Evolutionary conservation across 2,888 invertebrate genomes (phyloP).

Genomic region (Bugulina stolonifera): DNA sequence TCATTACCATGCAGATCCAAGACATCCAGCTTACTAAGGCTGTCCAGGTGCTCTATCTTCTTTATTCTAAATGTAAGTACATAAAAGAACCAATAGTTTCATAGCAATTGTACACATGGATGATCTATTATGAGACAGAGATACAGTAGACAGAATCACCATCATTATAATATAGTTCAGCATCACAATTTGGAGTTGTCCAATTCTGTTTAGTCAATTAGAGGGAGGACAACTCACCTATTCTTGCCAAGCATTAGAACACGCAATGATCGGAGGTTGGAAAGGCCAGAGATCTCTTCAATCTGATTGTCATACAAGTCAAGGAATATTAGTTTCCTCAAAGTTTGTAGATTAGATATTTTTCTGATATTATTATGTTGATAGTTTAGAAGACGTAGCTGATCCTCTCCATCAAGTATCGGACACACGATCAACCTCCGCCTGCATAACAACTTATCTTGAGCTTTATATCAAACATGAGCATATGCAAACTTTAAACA

Average conservation of each 20-base stretch:
- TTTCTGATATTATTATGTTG: slow-evolving; percentile 83
- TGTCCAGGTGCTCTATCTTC: slow-evolving; percentile 66
- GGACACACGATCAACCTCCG: slow-evolving; percentile 75
- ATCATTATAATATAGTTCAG: no score
- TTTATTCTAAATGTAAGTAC: slow-evolving; percentile 61
- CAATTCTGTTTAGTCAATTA: no score
- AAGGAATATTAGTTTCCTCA: slow-evolving; percentile 78
- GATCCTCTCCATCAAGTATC: slow-evolving; percentile 72
- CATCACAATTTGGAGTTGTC: no score
- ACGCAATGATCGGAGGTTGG: slow-evolving; percentile 70
- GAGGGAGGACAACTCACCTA: slow-evolving; percentile 64
- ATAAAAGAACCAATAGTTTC: no score
- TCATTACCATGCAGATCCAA: slow-evolving; percentile 84
- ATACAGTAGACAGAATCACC: no score
- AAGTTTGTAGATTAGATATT: slow-evolving; percentile 62
- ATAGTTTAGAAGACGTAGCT: slow-evolving; percentile 74
- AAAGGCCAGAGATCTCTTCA: slow-evolving; percentile 74
- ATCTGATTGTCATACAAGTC: slow-evolving; percentile 92
- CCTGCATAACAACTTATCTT: slow-evolving; percentile 33
- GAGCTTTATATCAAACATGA: no score
- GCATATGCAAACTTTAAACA: no score
- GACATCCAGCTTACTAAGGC: slow-evolving; percentile 73
- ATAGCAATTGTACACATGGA: no score
- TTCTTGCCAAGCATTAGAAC: slow-evolving; percentile 88
- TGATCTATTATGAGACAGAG: no score